phyloP scores from a whole-genome alignment of 2,888 invertebrate genomes.

The Argyresthia goedartella region DNA sequence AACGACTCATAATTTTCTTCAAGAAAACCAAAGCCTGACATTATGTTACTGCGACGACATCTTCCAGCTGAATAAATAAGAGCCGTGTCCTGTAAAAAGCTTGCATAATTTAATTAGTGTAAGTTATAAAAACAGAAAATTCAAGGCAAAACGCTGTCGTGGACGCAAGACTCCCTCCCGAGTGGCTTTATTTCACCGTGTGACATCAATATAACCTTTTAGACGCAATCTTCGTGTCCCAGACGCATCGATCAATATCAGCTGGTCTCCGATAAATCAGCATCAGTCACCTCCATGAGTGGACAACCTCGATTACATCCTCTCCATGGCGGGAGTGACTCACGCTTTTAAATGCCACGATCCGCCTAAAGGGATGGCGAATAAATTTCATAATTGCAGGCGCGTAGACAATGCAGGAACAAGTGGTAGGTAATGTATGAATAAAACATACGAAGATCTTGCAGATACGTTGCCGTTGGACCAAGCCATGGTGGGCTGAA shows the following conservation, averaged over 20 bases:
- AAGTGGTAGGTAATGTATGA: constrained; percentile 48
- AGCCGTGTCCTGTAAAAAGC: too few relatives aligned
- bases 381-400: constrained; percentile 63
- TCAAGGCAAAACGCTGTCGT: too few relatives aligned
- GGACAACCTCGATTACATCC: constrained; percentile 42
- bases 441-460: constrained; percentile 54
- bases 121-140: too few relatives aligned
- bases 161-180: too few relatives aligned
- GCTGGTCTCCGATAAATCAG: constrained; percentile 55
- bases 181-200: too few relatives aligned
- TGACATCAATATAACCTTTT: background rate
- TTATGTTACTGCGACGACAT: too few relatives aligned
- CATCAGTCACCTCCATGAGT: constrained; percentile 41
- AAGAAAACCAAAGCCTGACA: too few relatives aligned
- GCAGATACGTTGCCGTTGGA: constrained; percentile 27
- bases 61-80: too few relatives aligned
- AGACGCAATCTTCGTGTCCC: constrained; percentile 9
- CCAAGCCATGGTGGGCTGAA: constrained; percentile 25
- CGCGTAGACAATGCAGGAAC: constrained; percentile 61
- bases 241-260: constrained; percentile 55
- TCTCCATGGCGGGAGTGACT: constrained; percentile 38
- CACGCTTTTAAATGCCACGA: constrained; percentile 40
- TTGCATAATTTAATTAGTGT: too few relatives aligned
- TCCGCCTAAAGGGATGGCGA: constrained; percentile 56
- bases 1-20: too few relatives aligned